Conservation (phyloP, 2,797 vertebrate genomes). For the Ctenochaetus hawaiiensis region DNA sequence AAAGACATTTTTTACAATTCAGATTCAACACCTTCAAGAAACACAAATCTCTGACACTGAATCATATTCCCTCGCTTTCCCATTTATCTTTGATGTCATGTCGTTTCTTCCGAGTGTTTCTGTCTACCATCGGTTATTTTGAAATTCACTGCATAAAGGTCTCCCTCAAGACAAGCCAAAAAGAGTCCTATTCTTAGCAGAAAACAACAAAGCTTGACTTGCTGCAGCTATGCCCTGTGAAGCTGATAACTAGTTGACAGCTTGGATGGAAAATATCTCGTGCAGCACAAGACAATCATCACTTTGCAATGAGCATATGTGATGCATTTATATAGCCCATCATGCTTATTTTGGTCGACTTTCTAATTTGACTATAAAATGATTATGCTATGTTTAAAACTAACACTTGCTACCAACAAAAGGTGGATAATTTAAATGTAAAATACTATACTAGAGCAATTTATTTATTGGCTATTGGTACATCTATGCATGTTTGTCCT, state of each 20-base stretch:
- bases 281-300: not conserved
- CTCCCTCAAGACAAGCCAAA: slow-evolving; percentile 40
- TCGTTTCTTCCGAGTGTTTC: slow-evolving; percentile 24
- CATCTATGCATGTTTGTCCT: slow-evolving; percentile 1
- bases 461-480: not conserved
- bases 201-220: slow-evolving; percentile 61
- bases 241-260: slow-evolving; percentile 47
- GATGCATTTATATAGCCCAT: not conserved
- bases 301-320: slow-evolving; percentile 3
- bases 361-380: slow-evolving; percentile 3
- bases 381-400: not conserved
- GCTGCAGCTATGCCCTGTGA: slow-evolving; percentile 58
- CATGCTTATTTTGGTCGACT: not conserved
- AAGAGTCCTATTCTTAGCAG: slow-evolving; percentile 61
- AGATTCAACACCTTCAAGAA: not conserved
- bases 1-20: slow-evolving; percentile 11
- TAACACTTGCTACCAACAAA: not conserved
- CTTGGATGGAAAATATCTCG: slow-evolving; percentile 23
- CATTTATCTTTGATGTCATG: slow-evolving; percentile 12
- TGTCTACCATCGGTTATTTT: slow-evolving; percentile 35
- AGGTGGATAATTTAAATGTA: slow-evolving; percentile 4
- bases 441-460: not conserved
- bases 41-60: not conserved
- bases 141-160: slow-evolving; percentile 33
- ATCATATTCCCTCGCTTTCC: not conserved